Evolutionary conservation across 1,140 invertebrate genomes (phyloP), one percentile per base, ranked within the genome.

Genomic region (Saccostrea cuccullata): DNA sequence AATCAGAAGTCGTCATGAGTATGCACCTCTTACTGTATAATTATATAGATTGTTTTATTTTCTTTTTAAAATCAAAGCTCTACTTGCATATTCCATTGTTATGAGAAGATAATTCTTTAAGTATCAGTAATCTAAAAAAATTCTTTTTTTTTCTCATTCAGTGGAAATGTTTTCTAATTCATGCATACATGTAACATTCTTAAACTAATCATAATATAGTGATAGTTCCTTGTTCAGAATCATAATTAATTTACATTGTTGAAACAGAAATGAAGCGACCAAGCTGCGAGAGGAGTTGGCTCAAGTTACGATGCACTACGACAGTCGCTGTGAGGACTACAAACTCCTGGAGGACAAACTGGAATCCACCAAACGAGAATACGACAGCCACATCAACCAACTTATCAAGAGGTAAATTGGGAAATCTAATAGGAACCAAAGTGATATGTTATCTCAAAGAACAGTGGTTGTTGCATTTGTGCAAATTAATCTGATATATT

Each of bases 291-390:
- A 93, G 60, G 93, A 94, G 88, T 86, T 93, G 55, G 91, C 92
- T 82, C 91, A 92, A 84, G 73, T 92, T 55, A 91, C 89, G 47
- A 91, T 94, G 90, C 93, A 93, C 85, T 94, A 94, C 87, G 88
- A 91, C 26, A 93, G 92, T 90, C 93, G 92, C 86, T 92, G 92
- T 91, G 92, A 94, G 86, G 93, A 94, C 84, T 93, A 92, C 83
- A 94, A 93, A 82, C 86, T 94, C 56, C n/a, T 94, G 70, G 93
- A 94, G 86, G 91, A 92, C 82, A 92, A 91, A 86, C 55, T 92
- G 26, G 86, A 89, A 1, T 90, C 91, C 55, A 92, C 90, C 58
- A 94, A 93, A 83, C 77, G 90, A 23, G 92, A 93, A 8, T 93
- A 93, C 88, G 91, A 93, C 67, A 90, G 90, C 55, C 93, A 94